Evolutionary conservation across 2,113 vertebrate genomes (phyloP), one percentile per base, ranked within the genome.

Genomic region (Miniopterus natalensis): DNA sequence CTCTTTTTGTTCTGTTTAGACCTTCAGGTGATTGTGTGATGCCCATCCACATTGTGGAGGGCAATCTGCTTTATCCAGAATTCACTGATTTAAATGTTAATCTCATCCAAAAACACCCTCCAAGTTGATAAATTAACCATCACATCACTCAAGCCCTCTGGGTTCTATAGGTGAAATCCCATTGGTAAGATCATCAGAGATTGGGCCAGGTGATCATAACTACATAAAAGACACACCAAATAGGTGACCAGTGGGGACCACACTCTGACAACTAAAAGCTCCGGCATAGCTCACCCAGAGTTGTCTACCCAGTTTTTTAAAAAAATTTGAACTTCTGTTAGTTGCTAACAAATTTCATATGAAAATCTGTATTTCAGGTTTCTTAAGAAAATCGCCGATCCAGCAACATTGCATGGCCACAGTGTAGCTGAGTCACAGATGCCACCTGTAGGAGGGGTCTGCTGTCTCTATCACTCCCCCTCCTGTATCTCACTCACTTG

Each of bases 301-400:
- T 88, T 94, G 27, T 57, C 40, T 13, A 79, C 12, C 9, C 49
- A 78, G 29, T 78, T 9, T 65, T 85, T 93, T 92, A 93, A 11
- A 2, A 47, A 92, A 92, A 29, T 73, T 79, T 63, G 21, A 77
- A 84, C 89, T 66, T 86, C 27, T 79, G 15, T 20, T 74, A 86
- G 78, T 65, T 89, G n/a, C n/a, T 84, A 89, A 40, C 59, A 95
- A 68, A 91, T 78, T 86, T 29, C 89, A 95, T 20, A 36, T n/a
- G 47, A 78, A 81, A 79, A 70, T 86, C 17, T 70, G 3, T 63
- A 57, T 53, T 95, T 77, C 45, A 68, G 40, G 12, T 29, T 92
- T 89, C 40, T 86, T 65, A 31, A 61, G 61, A 70, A 57, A 25
- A 42, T 9, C 13, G 61, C 20, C 65, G 66, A 68, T 59, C 47